Conservation (phyloP, 2,888 invertebrate genomes). For the Ligdia adustata region DNA sequence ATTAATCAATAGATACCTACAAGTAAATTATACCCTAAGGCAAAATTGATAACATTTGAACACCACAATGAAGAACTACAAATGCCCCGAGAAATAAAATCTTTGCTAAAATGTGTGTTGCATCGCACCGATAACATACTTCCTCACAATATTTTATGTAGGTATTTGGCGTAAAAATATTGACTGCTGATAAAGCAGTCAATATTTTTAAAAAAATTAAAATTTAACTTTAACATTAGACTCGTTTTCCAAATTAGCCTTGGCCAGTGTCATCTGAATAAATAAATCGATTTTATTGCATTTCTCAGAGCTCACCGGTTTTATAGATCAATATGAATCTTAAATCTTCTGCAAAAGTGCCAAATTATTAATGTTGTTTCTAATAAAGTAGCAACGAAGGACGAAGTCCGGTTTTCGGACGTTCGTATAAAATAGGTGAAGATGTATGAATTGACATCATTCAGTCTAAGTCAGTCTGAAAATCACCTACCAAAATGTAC, state of each 20-base stretch:
- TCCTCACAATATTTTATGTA: no score
- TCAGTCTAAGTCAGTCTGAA: constrained; percentile 40
- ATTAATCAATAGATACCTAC: no score
- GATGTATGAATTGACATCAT: constrained; percentile 36
- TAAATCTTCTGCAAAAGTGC: constrained; percentile 34
- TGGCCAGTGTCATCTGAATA: constrained; percentile 35
- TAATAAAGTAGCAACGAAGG: constrained; percentile 20
- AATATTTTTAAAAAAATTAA: no score
- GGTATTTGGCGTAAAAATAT: no score
- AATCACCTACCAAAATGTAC: constrained; percentile 39
- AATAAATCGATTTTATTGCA: constrained; percentile 43
- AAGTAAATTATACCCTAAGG: no score
- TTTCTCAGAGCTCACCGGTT: constrained; percentile 32
- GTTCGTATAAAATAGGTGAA: constrained; percentile 40
- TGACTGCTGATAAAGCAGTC: no score
- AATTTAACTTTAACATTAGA: constrained; percentile 35
- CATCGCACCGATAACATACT: no score
- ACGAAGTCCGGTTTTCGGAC: constrained; percentile 39
- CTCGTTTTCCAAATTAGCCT: constrained; percentile 39
- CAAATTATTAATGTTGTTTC: constrained; percentile 30
- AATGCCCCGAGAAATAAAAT: no score
- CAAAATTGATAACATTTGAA: no score
- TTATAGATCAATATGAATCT: constrained; percentile 37
- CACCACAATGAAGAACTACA: no score
- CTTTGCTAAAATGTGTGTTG: no score